phyloP scores from a whole-genome alignment of 2,113 vertebrate species.

The Caretta caretta region DNA sequence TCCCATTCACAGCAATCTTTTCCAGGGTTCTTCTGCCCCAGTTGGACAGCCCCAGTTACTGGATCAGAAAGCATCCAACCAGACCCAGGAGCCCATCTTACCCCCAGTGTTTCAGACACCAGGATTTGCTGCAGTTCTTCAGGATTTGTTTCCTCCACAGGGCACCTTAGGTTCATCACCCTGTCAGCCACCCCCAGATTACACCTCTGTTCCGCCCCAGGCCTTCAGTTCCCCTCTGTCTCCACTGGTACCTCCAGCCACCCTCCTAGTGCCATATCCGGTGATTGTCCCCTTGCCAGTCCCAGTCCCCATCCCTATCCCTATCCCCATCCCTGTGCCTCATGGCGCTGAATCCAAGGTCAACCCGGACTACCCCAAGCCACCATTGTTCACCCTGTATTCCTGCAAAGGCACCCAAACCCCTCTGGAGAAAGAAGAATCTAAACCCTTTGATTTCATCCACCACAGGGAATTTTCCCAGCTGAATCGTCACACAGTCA shows the following conservation, averaged over 20 bases:
- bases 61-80: constrained; percentile 88
- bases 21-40: constrained; percentile 81
- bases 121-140: constrained; percentile 90
- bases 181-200: constrained; percentile 86
- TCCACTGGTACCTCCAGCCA: constrained; percentile 93
- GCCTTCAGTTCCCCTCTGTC: constrained; percentile 89
- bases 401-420: constrained; percentile 91
- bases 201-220: constrained; percentile 81
- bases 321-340: constrained; percentile 89
- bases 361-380: constrained; percentile 80
- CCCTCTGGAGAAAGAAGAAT: constrained; percentile 81
- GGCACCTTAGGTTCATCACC: constrained; percentile 78
- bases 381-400: constrained; percentile 70
- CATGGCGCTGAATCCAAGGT: constrained; percentile 86
- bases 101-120: constrained; percentile 91
- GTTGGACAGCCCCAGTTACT: constrained; percentile 85
- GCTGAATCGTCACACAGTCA: constrained; percentile 82
- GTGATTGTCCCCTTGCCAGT: constrained; percentile 95
- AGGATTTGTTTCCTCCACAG: constrained; percentile 93
- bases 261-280: constrained; percentile 93
- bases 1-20: constrained; percentile 85
- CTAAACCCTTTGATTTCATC: constrained; percentile 77
- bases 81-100: constrained; percentile 85
- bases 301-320: constrained; percentile 94
- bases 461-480: constrained; percentile 78